Base-by-base conservation (phyloP, 1,140 invertebrate genomes). In the Radopholus similis region DNA sequence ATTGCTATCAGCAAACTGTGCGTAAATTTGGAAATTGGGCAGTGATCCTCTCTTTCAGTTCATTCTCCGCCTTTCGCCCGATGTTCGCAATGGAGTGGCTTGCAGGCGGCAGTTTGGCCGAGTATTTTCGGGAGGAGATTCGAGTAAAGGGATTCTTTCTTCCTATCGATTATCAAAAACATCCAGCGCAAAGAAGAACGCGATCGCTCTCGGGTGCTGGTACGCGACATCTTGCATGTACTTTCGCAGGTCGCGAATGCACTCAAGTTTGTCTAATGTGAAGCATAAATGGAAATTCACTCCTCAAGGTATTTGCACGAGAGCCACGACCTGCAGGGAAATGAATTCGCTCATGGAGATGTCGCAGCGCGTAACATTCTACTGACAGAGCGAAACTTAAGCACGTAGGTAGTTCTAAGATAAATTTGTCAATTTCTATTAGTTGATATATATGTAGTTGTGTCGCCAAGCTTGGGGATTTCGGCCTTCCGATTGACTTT, bases 11-110 rank as follows among this genome's bases (percentile, higher is more conserved):
- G 78, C 37, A 80, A 81, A 62, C 51, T 78, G 59, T 62, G 38
- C 44, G 44, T 60, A 21, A n/a, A 56, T 37, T n/a, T n/a, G 40
- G 15, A 23, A 56, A 34, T 60, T 51, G 30, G 34, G 26, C 55
- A 37, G 13, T 30, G 18, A 57, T n/a, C n/a, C 38, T 15, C 9
- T 42, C 42, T 59, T 32, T 47, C 28, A 62, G 59, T 4, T 76
- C 74, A 37, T 76, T 77, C 34, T 72, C 64, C 38, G 76, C 76
- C 15, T 80, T 78, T 55, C 75, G 76, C 15, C 76, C 76, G 21
- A 78, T 78, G 76, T 80, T 78, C 38, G 76, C 78, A 0, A 81
- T 78, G 77, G 76, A 78, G 57, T 78, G 76, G 76, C 72, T 78
- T 15, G 49, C 78, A 0, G 76, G 76, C 5, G 76, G 76, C 35